phyloP scores from a whole-genome alignment of 1,140 invertebrate genomes.

The Lutraria rhynchaena region DNA sequence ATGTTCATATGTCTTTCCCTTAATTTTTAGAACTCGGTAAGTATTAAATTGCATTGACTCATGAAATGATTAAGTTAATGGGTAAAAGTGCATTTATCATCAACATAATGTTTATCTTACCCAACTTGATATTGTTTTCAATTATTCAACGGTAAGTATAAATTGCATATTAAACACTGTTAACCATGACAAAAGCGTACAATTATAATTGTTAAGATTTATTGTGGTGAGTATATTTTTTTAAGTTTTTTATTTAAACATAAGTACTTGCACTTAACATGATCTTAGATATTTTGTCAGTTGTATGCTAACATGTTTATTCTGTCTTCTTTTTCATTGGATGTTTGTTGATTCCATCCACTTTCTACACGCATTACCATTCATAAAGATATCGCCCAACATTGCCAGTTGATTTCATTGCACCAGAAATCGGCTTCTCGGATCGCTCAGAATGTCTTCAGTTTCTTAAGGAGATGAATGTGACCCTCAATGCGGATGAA shows the following conservation, averaged over 20 bases:
- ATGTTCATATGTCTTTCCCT: too few relatives aligned
- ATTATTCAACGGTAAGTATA: too few relatives aligned
- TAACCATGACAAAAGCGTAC: too few relatives aligned
- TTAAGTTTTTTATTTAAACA: background rate
- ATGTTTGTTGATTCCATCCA: slow-evolving; percentile 60
- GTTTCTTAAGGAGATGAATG: slow-evolving; percentile 92
- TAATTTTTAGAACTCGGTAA: too few relatives aligned
- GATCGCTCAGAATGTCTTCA: slow-evolving; percentile 91
- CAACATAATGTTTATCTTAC: too few relatives aligned
- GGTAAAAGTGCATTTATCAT: too few relatives aligned
- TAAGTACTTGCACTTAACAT: background rate
- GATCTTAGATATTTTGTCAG: slow-evolving; percentile 52
- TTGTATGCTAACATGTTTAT: slow-evolving; percentile 82
- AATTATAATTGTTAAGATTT: background rate
- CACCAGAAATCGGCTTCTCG: slow-evolving; percentile 93
- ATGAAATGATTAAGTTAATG: too few relatives aligned
- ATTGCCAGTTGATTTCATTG: slow-evolving; percentile 92
- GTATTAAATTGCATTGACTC: too few relatives aligned
- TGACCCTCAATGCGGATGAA: slow-evolving; percentile 88
- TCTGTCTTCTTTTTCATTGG: slow-evolving; percentile 83
- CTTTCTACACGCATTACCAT: slow-evolving; percentile 55
- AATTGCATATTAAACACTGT: too few relatives aligned
- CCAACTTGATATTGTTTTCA: too few relatives aligned
- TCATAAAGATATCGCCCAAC: slow-evolving; percentile 94
- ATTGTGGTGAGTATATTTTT: slow-evolving; percentile 37